Conservation (phyloP, 2,888 invertebrate genomes). For the Dendrolimus houi region DNA sequence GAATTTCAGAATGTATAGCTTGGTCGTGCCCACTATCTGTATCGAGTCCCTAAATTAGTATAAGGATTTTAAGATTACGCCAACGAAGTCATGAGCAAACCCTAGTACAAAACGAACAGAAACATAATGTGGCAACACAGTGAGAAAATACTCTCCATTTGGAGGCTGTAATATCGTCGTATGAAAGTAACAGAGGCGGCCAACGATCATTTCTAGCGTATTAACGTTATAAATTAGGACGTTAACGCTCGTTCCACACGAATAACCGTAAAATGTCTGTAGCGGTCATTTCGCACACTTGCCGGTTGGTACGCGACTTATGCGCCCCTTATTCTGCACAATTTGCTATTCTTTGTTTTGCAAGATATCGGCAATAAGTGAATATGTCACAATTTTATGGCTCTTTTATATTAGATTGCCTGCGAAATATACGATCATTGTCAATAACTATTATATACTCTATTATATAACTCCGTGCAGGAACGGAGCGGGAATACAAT, state of each 20-base stretch:
- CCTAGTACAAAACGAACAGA: neutral
- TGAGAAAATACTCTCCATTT: neutral
- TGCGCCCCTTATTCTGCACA: constrained; percentile 29
- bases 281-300: constrained; percentile 61
- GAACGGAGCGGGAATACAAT: neutral
- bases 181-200: constrained; percentile 13
- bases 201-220: constrained; percentile 54
- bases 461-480: too few species aligned
- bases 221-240: constrained; percentile 74
- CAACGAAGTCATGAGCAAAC: too few species aligned
- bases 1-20: too few species aligned
- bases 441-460: too few species aligned
- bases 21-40: too few species aligned
- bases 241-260: constrained; percentile 60
- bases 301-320: constrained; percentile 32
- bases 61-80: too few species aligned
- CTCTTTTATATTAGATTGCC: too few species aligned
- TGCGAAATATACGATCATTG: too few species aligned
- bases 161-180: constrained; percentile 1
- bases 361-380: constrained; percentile 19
- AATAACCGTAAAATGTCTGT: constrained; percentile 63
- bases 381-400: too few species aligned
- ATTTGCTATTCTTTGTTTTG: constrained; percentile 34
- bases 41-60: too few species aligned
- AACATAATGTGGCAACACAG: neutral